Evolutionary conservation across 2,797 vertebrate species (phyloP).

Genomic region (Clarias fuscus): DNA sequence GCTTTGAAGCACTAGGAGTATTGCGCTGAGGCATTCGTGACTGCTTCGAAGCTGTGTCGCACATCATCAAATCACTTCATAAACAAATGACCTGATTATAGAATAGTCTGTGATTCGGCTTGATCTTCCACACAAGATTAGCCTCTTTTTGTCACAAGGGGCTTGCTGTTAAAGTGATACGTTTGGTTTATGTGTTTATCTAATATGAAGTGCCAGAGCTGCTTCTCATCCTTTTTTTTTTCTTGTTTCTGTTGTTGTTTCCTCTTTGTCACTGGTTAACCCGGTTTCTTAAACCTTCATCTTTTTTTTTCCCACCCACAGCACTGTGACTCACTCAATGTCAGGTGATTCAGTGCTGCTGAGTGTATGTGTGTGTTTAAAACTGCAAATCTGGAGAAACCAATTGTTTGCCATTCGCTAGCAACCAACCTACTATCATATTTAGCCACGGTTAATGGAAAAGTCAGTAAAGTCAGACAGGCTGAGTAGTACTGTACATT

Average conservation of each 20-base stretch:
- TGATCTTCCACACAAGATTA: slow-evolving; percentile 49
- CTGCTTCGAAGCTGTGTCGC: slow-evolving; percentile 26
- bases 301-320: slow-evolving; percentile 17
- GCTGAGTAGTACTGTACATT: not conserved
- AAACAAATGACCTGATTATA: slow-evolving; percentile 52
- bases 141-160: slow-evolving; percentile 45
- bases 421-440: not conserved
- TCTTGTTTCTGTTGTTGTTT: slow-evolving; percentile 26
- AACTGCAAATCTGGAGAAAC: not conserved
- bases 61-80: slow-evolving; percentile 47
- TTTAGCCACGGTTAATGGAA: not conserved
- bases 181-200: slow-evolving; percentile 40
- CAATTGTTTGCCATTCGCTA: not conserved
- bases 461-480: not conserved
- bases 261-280: slow-evolving; percentile 21
- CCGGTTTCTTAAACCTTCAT: slow-evolving; percentile 14
- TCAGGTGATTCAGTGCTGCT: slow-evolving; percentile 4
- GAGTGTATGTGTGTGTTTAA: not conserved
- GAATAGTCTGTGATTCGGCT: slow-evolving; percentile 45
- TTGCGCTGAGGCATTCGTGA: slow-evolving; percentile 34
- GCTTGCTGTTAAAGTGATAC: slow-evolving; percentile 27
- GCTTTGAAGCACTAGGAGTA: slow-evolving; percentile 66
- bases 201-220: slow-evolving; percentile 31
- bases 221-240: slow-evolving; percentile 7
- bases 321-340: slow-evolving; percentile 32